Conservation (phyloP, 37 sponge, comb jelly and placozoan species). For the Cladorhizidae sp. region DNA sequence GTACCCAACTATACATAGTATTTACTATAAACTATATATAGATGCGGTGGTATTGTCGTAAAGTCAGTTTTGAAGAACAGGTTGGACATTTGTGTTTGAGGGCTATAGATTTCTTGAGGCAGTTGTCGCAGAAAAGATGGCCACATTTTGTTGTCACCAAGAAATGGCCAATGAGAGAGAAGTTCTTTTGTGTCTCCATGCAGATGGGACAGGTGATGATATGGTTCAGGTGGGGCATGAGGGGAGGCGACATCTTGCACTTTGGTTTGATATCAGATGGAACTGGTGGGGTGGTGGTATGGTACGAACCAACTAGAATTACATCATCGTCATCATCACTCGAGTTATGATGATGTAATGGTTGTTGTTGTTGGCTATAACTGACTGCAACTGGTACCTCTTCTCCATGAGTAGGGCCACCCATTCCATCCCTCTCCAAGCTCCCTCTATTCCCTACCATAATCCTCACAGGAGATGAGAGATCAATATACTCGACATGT, state of each 20-base stretch:
- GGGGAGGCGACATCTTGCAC: neutral
- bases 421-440: too few relatives aligned
- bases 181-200: constrained; percentile 52
- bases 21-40: constrained; percentile 36
- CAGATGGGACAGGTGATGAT: constrained; percentile 63
- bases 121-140: constrained; percentile 70
- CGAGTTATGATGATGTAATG: too few relatives aligned
- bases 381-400: too few relatives aligned
- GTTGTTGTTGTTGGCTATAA: too few relatives aligned
- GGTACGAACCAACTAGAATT: neutral
- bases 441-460: neutral
- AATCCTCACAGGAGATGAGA: neutral
- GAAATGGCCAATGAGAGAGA: constrained; percentile 43
- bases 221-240: neutral
- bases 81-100: constrained; percentile 61
- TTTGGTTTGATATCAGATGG: neutral
- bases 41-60: constrained; percentile 57
- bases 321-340: constrained; percentile 1
- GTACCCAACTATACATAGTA: too few relatives aligned
- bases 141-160: constrained; percentile 71
- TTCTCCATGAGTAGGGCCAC: too few relatives aligned
- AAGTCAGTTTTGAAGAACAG: constrained; percentile 51
- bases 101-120: constrained; percentile 42
- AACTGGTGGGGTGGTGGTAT: neutral
- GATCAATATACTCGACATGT: neutral